Conservation (phyloP, 2,888 invertebrate genomes). For the Therioaphis trifolii region DNA sequence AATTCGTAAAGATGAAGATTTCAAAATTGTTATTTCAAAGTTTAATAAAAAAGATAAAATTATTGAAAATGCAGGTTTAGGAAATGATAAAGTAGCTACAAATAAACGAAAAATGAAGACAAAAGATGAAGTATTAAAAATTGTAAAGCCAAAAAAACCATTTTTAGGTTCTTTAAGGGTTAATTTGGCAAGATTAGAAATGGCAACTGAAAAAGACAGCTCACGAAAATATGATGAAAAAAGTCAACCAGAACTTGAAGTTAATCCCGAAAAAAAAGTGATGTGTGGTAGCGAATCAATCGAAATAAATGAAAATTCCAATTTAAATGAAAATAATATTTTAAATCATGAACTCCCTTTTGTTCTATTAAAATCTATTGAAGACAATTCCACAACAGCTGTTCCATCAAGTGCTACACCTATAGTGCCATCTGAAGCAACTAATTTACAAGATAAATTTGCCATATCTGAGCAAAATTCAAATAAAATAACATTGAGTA, state of each 20-base stretch:
- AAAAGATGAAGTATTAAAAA: neutral
- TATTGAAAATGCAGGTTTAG: neutral
- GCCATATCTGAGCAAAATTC: neutral
- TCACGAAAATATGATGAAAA: neutral
- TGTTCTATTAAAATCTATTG: neutral
- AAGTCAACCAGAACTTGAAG: neutral
- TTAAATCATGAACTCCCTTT: neutral
- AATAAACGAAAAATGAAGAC: neutral
- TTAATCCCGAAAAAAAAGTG: neutral
- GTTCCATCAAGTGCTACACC: neutral
- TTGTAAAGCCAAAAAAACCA: constrained; percentile 9
- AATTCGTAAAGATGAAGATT: constrained; percentile 29
- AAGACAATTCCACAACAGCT: neutral
- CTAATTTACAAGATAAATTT: neutral
- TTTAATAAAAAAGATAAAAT: constrained; percentile 7
- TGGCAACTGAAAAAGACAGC: constrained; percentile 18
- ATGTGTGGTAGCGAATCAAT: no score
- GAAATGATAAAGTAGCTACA: neutral
- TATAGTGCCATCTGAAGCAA: neutral
- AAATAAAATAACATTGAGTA: neutral
- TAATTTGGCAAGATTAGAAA: constrained; percentile 40
- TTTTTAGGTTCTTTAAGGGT: constrained; percentile 50
- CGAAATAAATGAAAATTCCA: neutral
- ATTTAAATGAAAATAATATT: neutral
- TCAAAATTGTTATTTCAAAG: constrained; percentile 50